Percentiles rank a stretch among this genome's conserved stretches.
phyloP scores from a whole-genome alignment of 2,888 invertebrate genomes.

The Meandrusa payeni region DNA sequence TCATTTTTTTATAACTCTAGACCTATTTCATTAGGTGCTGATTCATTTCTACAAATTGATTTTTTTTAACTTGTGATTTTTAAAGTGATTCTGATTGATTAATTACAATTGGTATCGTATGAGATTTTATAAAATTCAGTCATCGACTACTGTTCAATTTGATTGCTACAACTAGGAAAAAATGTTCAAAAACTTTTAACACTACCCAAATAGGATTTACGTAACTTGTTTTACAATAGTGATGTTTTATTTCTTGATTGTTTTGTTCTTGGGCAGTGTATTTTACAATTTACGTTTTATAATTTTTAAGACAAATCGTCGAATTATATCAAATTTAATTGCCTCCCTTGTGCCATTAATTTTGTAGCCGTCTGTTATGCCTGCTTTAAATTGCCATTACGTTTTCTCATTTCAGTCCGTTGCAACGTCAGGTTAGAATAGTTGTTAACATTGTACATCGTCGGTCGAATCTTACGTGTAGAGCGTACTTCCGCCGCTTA shows the following conservation, averaged over 20 bases:
- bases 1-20: conserved; percentile 57
- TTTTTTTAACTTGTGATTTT: conserved; percentile 50
- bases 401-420: conserved; percentile 54
- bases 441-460: conserved; percentile 42
- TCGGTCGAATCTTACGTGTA: conserved; percentile 42
- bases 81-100: conserved; percentile 61
- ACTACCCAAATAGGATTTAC: conserved; percentile 51
- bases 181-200: conserved; percentile 59
- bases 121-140: conserved; percentile 77
- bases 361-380: conserved; percentile 59
- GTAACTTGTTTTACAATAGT: conserved; percentile 36
- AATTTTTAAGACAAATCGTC: conserved; percentile 43
- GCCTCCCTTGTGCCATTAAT: conserved; percentile 77
- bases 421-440: conserved; percentile 50
- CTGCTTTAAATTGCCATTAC: conserved; percentile 50
- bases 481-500: conserved; percentile 36
- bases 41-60: conserved; percentile 46
- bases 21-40: conserved; percentile 54
- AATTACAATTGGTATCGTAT: conserved; percentile 67
- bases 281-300: conserved; percentile 44
- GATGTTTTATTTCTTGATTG: conserved; percentile 33
- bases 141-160: conserved; percentile 73
- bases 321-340: conserved; percentile 38
- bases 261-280: conserved; percentile 57
- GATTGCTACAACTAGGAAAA: conserved; percentile 72